Evolutionary conservation across 2,888 invertebrate genomes (phyloP).

Genomic region (Melipona beecheii): DNA sequence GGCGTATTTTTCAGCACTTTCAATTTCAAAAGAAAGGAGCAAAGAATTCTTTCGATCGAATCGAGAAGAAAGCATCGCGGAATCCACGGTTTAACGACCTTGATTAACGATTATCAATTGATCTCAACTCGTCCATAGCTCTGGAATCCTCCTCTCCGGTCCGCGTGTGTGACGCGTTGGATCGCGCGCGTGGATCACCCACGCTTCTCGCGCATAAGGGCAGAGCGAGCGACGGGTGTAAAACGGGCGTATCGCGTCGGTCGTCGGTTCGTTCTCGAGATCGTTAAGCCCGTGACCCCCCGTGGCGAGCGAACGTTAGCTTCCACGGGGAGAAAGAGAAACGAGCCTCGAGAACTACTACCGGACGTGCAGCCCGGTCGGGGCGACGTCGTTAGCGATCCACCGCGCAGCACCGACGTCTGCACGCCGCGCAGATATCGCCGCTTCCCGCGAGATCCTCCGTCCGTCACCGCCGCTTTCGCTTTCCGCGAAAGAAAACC

Average conservation of each 20-base stretch:
- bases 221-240: slow-evolving; percentile 75
- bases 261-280: slow-evolving; percentile 72
- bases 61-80: not conserved
- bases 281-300: slow-evolving; percentile 78
- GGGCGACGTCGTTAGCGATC: slow-evolving; percentile 71
- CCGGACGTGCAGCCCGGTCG: slow-evolving; percentile 72
- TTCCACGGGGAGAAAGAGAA: slow-evolving; percentile 60
- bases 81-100: not conserved
- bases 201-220: slow-evolving; percentile 76
- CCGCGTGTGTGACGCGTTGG: slow-evolving; percentile 13
- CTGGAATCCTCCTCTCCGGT: slow-evolving; percentile 8
- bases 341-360: slow-evolving; percentile 79
- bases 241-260: slow-evolving; percentile 76
- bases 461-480: not conserved
- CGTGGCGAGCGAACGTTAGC: slow-evolving; percentile 71
- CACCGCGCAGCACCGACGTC: slow-evolving; percentile 18
- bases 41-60: not conserved
- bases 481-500: slow-evolving; percentile 23
- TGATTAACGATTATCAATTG: slow-evolving; percentile 1
- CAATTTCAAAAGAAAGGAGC: too few species aligned
- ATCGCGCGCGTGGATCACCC: slow-evolving; percentile 71
- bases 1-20: too few species aligned
- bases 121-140: slow-evolving; percentile 1
- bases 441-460: slow-evolving; percentile 25
- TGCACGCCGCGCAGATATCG: slow-evolving; percentile 13